These are phyloP conservation scores for Polypterus senegalus DNA, from an alignment of 2,113 vertebrate genomes.

Conservation along the genomic window DNA sequence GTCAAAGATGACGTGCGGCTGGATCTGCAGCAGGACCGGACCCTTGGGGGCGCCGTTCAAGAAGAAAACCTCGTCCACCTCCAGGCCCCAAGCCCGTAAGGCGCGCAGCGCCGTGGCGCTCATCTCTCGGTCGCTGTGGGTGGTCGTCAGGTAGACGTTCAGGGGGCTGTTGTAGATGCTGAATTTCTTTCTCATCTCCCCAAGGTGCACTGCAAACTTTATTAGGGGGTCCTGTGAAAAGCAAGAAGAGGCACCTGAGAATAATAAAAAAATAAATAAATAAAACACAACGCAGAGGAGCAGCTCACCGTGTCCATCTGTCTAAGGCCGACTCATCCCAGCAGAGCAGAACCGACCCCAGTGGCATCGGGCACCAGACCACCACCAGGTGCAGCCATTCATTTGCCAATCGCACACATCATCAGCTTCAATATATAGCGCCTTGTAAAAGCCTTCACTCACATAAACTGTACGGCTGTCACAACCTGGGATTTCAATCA, in stretches of 20 bases:
- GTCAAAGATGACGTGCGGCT: constrained; percentile 50
- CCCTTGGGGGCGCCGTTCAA: constrained; percentile 46
- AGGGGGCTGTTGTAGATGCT: constrained; percentile 34
- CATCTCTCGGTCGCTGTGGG: constrained; percentile 35
- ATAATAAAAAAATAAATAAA: no score
- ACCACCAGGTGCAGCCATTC: no score
- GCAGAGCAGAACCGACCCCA: no score
- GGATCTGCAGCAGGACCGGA: constrained; percentile 38
- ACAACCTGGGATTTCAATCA: no score
- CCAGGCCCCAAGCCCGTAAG: constrained; percentile 38
- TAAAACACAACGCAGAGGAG: no score
- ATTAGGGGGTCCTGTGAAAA: constrained; percentile 43
- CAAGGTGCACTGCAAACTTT: constrained; percentile 44
- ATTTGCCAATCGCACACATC: no score
- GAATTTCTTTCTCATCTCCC: constrained; percentile 44
- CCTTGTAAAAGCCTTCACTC: no score
- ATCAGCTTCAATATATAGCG: no score
- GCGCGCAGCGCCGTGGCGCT: constrained; percentile 41
- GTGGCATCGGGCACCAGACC: no score
- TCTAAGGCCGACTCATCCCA: no score
- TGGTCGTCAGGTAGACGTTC: constrained; percentile 39
- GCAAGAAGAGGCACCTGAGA: not conserved
- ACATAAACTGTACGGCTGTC: no score
- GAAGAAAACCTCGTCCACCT: constrained; percentile 47
- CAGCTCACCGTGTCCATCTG: no score